These are phyloP conservation scores for Sinodicranocentrus sp. DNA, from an alignment of 2,888 invertebrate species.

Conservation along the genomic window DNA sequence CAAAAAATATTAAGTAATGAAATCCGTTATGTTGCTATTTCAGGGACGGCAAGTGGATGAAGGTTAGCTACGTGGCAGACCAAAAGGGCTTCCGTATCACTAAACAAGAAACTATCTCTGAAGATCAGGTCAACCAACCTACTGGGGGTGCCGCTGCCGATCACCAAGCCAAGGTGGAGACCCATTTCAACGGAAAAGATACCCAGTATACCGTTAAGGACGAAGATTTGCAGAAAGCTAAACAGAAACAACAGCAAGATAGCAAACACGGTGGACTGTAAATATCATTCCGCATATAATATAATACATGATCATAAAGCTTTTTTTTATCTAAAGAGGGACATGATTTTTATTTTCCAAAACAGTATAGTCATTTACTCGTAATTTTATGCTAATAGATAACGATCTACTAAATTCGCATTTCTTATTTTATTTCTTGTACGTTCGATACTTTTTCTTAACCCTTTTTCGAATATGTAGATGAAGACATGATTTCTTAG, in stretches of 20 bases:
- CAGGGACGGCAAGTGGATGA: constrained; percentile 65
- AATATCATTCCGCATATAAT: not conserved
- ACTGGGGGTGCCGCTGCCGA: constrained; percentile 35
- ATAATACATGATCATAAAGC: no score
- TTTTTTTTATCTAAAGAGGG: not conserved
- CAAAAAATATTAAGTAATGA: no score
- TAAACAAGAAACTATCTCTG: constrained; percentile 58
- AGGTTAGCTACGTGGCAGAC: constrained; percentile 69
- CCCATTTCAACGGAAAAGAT: constrained; percentile 56
- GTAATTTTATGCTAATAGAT: no score
- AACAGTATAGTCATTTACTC: no score
- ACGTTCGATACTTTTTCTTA: not conserved
- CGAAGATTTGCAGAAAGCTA: constrained; percentile 60
- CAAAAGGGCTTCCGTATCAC: constrained; percentile 67
- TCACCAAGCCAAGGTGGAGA: constrained; percentile 68
- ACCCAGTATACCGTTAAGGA: constrained; percentile 71
- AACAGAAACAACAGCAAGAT: constrained; percentile 18
- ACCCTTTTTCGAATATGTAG: not conserved
- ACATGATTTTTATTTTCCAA: no score
- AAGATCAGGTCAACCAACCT: constrained; percentile 30
- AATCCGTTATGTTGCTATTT: not conserved
- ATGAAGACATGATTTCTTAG: constrained; percentile 26
- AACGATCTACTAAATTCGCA: not conserved
- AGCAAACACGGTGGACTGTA: constrained; percentile 47
- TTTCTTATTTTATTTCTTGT: not conserved